These are phyloP conservation scores for Linnaemya tessellans DNA, from an alignment of 2,888 invertebrate species.

Conservation along the genomic window DNA sequence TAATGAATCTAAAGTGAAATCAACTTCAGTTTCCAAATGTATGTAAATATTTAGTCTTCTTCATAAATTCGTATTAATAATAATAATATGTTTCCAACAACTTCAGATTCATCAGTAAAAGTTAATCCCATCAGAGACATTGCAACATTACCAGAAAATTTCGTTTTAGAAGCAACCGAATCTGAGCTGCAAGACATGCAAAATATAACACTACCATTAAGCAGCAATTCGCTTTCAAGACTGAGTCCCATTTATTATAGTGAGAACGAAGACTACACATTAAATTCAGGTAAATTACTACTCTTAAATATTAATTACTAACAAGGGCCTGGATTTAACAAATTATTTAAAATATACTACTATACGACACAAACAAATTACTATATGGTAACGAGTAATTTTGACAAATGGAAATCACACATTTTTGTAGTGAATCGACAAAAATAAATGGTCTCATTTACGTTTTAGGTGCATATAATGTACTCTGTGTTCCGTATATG, in stretches of 20 bases:
- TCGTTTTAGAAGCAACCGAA: conserved; percentile 88
- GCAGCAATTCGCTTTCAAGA: conserved; percentile 84
- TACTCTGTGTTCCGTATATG: no score
- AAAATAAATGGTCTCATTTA: no score
- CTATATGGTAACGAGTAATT: no score
- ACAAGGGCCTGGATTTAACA: no score
- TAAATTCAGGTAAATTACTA: conserved; percentile 85
- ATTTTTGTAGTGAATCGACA: no score
- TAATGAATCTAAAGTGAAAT: conserved; percentile 87
- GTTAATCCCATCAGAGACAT: conserved; percentile 87
- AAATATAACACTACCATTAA: conserved; percentile 85
- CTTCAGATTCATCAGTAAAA: conserved; percentile 83
- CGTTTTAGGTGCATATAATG: no score
- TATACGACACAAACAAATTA: no score
- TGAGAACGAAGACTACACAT: conserved; percentile 86
- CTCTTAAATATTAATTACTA: not conserved
- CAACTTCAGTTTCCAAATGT: conserved; percentile 79
- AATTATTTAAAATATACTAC: no score
- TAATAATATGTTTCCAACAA: not conserved
- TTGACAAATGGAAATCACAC: no score
- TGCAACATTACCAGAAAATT: conserved; percentile 88
- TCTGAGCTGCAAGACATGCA: conserved; percentile 85
- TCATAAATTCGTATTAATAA: not conserved
- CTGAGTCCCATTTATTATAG: conserved; percentile 87
- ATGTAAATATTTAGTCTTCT: conserved; percentile 76